Base-by-base conservation (phyloP, 2,888 invertebrate genomes). In the Phoronis australis region DNA sequence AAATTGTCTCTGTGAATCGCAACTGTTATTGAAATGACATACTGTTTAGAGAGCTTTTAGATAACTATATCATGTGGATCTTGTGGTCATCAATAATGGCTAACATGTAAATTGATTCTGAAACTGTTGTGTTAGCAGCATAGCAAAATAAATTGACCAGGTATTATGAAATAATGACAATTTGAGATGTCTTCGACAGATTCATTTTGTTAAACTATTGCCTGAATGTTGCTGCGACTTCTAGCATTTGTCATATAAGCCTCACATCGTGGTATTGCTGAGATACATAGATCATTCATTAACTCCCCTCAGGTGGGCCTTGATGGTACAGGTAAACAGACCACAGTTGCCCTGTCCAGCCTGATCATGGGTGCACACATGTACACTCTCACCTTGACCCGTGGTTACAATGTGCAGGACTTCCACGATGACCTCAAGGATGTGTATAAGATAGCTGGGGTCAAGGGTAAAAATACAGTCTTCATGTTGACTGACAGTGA, bases 351-450 rank as follows among this genome's bases (percentile, higher is more conserved):
- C 27, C 57, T 76, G 41, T 70, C 73, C 5, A 62, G 68, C 46
- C 68, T 68, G 56, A 72, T 76, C 9, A 65, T 71, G 5, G 61
- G 62, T 20, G 71, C 71, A 60, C 65, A 69, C 23, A 54, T 75
- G 47, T 73, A 68, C 57, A 65, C 65, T 26, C 64, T 75, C 20
- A 69, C 68, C 23, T 60, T 76, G 18, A 72, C 74, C 47, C 57
- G 71, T 31, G 66, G 67, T 9, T 76, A 76, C 51, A 56, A 59
- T 24, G 65, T 64, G 23, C 23, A 54, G 5, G 75, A 76, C 48
- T 75, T 76, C 62, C 48, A 71, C 9, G 73, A 75, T 35, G 76
- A 76, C 55, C 58, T 76, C 21, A 75, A 75, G 59, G 66, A 64
- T 48, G 66, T 74, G 20, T 73, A 64, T 51, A 48, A 64, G 37